Evolutionary conservation across 1,140 invertebrate genomes (phyloP).

Genomic region (Coptotermes formosanus): DNA sequence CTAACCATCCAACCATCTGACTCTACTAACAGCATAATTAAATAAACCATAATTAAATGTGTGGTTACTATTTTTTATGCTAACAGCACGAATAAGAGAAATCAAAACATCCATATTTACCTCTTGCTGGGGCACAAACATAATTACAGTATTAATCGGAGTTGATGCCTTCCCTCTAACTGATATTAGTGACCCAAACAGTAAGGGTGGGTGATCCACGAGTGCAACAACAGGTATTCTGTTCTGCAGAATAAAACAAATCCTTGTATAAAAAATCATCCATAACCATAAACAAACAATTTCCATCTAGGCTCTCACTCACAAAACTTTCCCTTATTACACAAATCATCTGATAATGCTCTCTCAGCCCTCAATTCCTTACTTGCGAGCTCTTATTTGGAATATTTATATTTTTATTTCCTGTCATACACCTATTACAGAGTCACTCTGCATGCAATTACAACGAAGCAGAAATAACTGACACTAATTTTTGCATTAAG

Average conservation of each 20-base stretch:
- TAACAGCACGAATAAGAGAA: background rate
- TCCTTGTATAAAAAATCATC: background rate
- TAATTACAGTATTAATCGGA: constrained; percentile 88
- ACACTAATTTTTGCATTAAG: too few relatives aligned
- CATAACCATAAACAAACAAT: background rate
- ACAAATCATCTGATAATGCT: too few relatives aligned
- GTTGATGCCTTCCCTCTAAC: constrained; percentile 62
- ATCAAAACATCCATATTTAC: constrained; percentile 49
- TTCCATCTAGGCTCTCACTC: background rate
- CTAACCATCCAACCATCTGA: too few relatives aligned
- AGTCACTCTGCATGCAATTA: too few relatives aligned
- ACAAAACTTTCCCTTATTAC: background rate
- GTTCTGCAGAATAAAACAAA: background rate
- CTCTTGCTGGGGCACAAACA: constrained; percentile 99
- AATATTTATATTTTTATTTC: background rate
- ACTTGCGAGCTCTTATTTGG: background rate
- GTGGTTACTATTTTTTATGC: background rate
- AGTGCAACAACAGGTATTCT: background rate
- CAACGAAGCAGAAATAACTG: too few relatives aligned
- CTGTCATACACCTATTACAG: too few relatives aligned
- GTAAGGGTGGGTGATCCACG: background rate
- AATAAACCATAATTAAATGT: too few relatives aligned
- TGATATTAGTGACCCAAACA: constrained; percentile 40
- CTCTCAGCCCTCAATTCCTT: background rate
- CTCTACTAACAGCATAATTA: too few relatives aligned